Evolutionary conservation across 2,113 vertebrate species (phyloP).

Genomic region (Rattus norvegicus): DNA sequence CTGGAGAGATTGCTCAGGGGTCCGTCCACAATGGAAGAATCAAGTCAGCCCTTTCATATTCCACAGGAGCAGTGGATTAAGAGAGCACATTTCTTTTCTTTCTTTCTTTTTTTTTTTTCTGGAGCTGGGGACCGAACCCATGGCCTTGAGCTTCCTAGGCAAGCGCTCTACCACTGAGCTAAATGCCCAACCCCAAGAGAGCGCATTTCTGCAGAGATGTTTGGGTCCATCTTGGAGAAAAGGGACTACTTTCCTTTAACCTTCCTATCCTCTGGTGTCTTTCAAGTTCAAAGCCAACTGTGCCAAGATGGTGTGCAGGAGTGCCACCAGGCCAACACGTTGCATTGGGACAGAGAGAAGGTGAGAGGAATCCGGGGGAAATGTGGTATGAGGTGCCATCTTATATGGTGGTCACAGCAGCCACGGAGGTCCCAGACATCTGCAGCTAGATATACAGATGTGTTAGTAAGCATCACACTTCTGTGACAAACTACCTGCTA

Average conservation of each 20-base stretch:
- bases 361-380: neutral
- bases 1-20: neutral
- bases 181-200: no score
- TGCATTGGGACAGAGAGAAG: no score
- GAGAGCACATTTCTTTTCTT: no score
- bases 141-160: no score
- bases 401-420: neutral
- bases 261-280: no score
- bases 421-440: neutral
- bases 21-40: neutral
- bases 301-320: neutral
- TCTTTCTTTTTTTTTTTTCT: no score
- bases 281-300: neutral
- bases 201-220: neutral
- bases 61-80: neutral
- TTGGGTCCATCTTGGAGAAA: neutral
- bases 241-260: neutral
- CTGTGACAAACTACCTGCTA: neutral
- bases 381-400: neutral
- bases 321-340: neutral
- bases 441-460: neutral
- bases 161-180: no score
- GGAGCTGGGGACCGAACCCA: no score
- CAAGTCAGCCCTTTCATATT: neutral
- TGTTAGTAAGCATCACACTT: neutral